Conservation (phyloP, 23 tunicate genomes). For the Ascidia mentula region DNA sequence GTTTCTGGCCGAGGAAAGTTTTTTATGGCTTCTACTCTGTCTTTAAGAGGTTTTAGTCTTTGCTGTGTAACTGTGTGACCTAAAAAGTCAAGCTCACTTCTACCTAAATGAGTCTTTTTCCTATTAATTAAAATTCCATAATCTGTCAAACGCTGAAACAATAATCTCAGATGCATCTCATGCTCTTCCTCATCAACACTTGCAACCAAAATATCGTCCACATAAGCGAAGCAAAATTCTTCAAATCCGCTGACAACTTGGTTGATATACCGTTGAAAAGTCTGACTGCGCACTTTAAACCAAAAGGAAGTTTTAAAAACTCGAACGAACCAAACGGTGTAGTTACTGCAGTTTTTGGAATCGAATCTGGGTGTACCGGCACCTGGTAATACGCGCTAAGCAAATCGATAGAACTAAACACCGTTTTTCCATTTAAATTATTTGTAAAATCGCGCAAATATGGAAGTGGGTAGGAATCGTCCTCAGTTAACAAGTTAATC, state of each 20-base stretch:
- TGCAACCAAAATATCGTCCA: slow-evolving; percentile 13
- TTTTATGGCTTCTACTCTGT: not conserved
- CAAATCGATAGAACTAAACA: too few species aligned
- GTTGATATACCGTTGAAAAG: slow-evolving; percentile 18
- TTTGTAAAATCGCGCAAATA: too few species aligned
- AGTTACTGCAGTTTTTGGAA: slow-evolving; percentile 12
- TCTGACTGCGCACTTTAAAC: slow-evolving; percentile 18
- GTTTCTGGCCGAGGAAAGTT: slow-evolving; percentile 15
- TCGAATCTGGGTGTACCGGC: slow-evolving; percentile 7
- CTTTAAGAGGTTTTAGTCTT: slow-evolving; percentile 1
- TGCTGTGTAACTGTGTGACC: slow-evolving; percentile 11
- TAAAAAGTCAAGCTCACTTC: slow-evolving; percentile 2
- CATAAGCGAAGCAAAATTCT: slow-evolving; percentile 18
- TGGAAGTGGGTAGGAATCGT: too few species aligned
- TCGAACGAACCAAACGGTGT: slow-evolving; percentile 14
- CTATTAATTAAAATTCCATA: slow-evolving; percentile 14
- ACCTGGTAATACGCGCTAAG: slow-evolving; percentile 10
- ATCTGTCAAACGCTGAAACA: slow-evolving; percentile 26
- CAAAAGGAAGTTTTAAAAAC: slow-evolving; percentile 8
- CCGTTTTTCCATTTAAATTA: too few species aligned
- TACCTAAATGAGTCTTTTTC: slow-evolving; percentile 11
- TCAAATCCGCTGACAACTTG: slow-evolving; percentile 18
- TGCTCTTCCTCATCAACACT: slow-evolving; percentile 14
- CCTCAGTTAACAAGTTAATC: too few species aligned
- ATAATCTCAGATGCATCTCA: not conserved